Evolutionary conservation across 2,888 invertebrate genomes (phyloP), one percentile per base, ranked within the genome.

Genomic region (Ophonus ardosiacus): DNA sequence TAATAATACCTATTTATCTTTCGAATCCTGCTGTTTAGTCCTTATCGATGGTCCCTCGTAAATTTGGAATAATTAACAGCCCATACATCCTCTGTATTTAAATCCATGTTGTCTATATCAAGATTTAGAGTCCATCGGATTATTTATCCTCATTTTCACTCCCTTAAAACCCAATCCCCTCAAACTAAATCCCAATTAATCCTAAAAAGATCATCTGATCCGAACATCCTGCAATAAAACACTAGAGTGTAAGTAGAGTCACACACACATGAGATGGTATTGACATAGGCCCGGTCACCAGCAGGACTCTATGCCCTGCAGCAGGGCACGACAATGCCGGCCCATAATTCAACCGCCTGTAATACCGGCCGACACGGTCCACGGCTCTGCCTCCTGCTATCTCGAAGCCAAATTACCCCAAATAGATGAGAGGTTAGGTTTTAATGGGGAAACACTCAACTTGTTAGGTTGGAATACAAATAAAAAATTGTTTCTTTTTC

Each of bases 271-370:
- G 43, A 51, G 43, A 38, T 68, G 68, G 13, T 68, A 68, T 68
- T 68, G 68, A 68, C 68, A 68, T 38, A 68, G 68, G 68, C 68
- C n/a, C n/a, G 5, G 61, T 10, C 68, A 24, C 38, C n/a, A 18
- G 61, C 68, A 31, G 68, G 68, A 13, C 65, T 65, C 31, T 6
- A n/a, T 38, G 40, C 38, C 13, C 24, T 31, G 7, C 38, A 6
- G 31, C n/a, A 68, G 31, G 31, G 21, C 68, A 2, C 40, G 15
- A 68, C 68, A 68, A 68, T 68, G 24, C 63, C 63, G 63, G 68
- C 31, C 68, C 68, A 68, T 68, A 68, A 68, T 38, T 68, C 68
- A 68, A n/a, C 68, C 5, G 68, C 38, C 68, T 68, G 68, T 68
- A 68, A 68, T 68, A 68, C 68, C 40, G 68, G 40, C 68, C 38